These are phyloP conservation scores for Leptopilina drosophilae DNA, from an alignment of 2,888 invertebrate genomes.

Conservation along the genomic window DNA sequence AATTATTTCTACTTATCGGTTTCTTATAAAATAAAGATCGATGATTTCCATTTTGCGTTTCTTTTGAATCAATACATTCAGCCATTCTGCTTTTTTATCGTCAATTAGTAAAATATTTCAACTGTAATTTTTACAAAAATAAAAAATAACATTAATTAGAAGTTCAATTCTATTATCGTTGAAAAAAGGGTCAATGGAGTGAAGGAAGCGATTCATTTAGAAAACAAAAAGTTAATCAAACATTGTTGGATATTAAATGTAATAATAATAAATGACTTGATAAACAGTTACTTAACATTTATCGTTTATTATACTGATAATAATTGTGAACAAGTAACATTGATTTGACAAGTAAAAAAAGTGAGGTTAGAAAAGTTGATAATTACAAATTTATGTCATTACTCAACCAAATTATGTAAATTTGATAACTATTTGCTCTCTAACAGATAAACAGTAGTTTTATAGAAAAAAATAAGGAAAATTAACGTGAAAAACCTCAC, in stretches of 20 bases:
- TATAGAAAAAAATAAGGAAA: not conserved
- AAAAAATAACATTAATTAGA: too few relatives aligned
- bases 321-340: too few relatives aligned
- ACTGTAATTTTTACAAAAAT: not conserved
- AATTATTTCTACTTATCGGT: slow-evolving; percentile 70
- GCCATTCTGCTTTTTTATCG: not conserved
- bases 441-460: not conserved
- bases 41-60: slow-evolving; percentile 25
- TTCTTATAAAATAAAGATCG: slow-evolving; percentile 70
- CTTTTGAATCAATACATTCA: not conserved
- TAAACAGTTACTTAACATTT: too few relatives aligned
- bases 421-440: not conserved
- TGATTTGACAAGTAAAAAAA: not conserved
- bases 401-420: not conserved
- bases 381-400: not conserved
- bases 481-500: not conserved
- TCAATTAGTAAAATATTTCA: not conserved
- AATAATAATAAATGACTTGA: too few relatives aligned
- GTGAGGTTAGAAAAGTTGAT: not conserved
- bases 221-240: too few relatives aligned
- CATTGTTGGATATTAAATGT: too few relatives aligned
- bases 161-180: too few relatives aligned
- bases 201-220: too few relatives aligned
- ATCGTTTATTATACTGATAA: too few relatives aligned
- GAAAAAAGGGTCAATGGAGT: too few relatives aligned